Evolutionary conservation across 2,113 vertebrate genomes (phyloP), one percentile per base, ranked within the genome.

Genomic region (Pleuronectes platessa): DNA sequence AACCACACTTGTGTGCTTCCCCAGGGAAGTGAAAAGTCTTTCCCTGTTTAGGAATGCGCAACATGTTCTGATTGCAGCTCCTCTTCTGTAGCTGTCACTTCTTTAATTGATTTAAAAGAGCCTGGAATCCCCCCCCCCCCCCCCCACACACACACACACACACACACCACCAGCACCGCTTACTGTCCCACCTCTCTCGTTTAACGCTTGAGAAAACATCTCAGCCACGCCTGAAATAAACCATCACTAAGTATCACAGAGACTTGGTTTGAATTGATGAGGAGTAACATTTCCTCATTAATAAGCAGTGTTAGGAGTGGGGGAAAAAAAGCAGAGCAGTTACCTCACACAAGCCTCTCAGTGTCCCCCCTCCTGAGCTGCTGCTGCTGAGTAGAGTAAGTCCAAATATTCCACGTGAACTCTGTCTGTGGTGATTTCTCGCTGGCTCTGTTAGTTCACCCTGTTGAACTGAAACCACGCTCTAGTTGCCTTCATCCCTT

Each of bases 21-120:
- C 18, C 47, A 15, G 47, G 18, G 7, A 8, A 55, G 65, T 31
- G 13, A 37, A 37, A 11, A 56, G 13, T 14, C 51, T 61, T 35
- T 37, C 26, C 70, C 26, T 42, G 47, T 58, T 83, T 71, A 76
- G 9, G 54, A 61, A 84, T 72, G 74, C 71, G 37, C 81, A 71
- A 56, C 80, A 78, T 74, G 78, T 72, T 78, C 68, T 8, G 63
- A 21, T 49, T 74, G 77, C 66, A 74, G 78, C 74, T 64, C 53
- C 74, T 64, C 53, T 71, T 51, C 78, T 65, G 53, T 62, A 81
- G 74, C 80, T 75, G 81, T 76, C 81, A 71, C 85, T 81, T 59
- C 63, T 73, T 68, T 82, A 78, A 87, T 49, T 76, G 74, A 81
- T 78, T 87, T 65, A 68, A 78, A 45, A 62, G 42, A 37, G 40